A percentile compares a stretch with the other conserved stretches of the same genome.
These are phyloP conservation scores for Cyclura pinguis DNA, from an alignment of 2,797 vertebrate genomes.

Conservation along the genomic window DNA sequence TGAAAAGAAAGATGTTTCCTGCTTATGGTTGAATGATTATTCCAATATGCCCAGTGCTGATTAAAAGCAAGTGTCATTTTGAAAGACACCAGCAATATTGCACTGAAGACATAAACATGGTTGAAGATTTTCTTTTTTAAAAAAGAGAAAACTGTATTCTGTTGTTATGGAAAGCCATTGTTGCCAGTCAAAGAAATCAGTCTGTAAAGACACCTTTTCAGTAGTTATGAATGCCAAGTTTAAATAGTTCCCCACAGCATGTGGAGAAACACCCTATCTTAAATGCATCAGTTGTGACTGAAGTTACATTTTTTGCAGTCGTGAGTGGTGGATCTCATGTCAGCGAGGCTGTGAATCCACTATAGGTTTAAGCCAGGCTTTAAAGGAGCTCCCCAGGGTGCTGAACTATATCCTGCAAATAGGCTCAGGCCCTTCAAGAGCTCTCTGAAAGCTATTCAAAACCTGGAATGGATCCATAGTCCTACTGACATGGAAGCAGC, in stretches of 20 bases:
- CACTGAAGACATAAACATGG: not conserved
- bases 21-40: constrained; percentile 14
- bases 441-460: too few relatives aligned
- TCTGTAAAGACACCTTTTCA: not conserved
- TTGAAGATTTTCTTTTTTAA: not conserved
- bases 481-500: too few relatives aligned
- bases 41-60: not conserved
- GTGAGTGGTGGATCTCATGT: too few relatives aligned
- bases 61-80: not conserved
- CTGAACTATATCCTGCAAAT: too few relatives aligned
- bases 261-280: not conserved
- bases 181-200: not conserved
- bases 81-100: not conserved
- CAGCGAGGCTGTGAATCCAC: too few relatives aligned
- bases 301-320: not conserved
- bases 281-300: not conserved
- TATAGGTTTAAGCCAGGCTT: too few relatives aligned
- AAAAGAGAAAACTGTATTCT: not conserved
- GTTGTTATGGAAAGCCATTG: not conserved
- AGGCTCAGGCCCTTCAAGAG: too few relatives aligned
- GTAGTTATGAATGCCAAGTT: not conserved
- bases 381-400: too few relatives aligned
- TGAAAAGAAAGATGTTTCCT: constrained; percentile 31
- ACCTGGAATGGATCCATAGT: too few relatives aligned
- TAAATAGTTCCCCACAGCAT: not conserved